A percentile compares a stretch with the other conserved stretches of the same genome.
phyloP scores from a whole-genome alignment of 2,113 vertebrate species.

The Nanorana parkeri region DNA sequence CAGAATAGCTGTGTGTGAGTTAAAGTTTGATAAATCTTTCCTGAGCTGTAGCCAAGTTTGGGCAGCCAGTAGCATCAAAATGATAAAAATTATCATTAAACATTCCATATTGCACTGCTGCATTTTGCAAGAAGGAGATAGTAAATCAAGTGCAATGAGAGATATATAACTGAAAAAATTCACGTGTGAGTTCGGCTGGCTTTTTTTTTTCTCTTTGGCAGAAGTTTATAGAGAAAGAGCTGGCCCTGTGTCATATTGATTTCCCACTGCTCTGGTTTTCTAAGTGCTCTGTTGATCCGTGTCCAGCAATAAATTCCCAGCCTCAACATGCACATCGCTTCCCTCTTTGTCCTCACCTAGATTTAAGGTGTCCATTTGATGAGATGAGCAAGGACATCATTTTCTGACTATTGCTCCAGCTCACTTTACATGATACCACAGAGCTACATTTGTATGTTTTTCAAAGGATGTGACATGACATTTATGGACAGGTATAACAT shows the following conservation, averaged over 20 bases:
- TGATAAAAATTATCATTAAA: slow-evolving; percentile 62
- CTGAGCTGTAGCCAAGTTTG: slow-evolving; percentile 42
- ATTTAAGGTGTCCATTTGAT: slow-evolving; percentile 87
- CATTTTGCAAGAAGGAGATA: slow-evolving; percentile 70
- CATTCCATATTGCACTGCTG: slow-evolving; percentile 67
- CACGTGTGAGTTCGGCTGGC: slow-evolving; percentile 69
- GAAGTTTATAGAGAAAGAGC: slow-evolving; percentile 73
- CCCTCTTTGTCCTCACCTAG: slow-evolving; percentile 84
- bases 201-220: slow-evolving; percentile 69
- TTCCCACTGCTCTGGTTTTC: slow-evolving; percentile 84
- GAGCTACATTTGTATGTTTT: slow-evolving; percentile 56
- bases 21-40: slow-evolving; percentile 49
- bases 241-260: slow-evolving; percentile 84
- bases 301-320: slow-evolving; percentile 85
- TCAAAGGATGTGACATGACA: slow-evolving; percentile 47
- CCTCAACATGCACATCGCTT: slow-evolving; percentile 80
- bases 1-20: slow-evolving; percentile 24
- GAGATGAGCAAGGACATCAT: slow-evolving; percentile 85
- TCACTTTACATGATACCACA: slow-evolving; percentile 63
- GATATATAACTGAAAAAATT: slow-evolving; percentile 71
- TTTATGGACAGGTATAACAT: slow-evolving; percentile 46
- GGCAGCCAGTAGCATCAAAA: slow-evolving; percentile 54
- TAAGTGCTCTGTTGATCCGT: slow-evolving; percentile 86
- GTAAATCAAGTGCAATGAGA: slow-evolving; percentile 75
- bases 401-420: slow-evolving; percentile 77